Conservation (phyloP, 2,888 invertebrate species). For the Noctua janthe region DNA sequence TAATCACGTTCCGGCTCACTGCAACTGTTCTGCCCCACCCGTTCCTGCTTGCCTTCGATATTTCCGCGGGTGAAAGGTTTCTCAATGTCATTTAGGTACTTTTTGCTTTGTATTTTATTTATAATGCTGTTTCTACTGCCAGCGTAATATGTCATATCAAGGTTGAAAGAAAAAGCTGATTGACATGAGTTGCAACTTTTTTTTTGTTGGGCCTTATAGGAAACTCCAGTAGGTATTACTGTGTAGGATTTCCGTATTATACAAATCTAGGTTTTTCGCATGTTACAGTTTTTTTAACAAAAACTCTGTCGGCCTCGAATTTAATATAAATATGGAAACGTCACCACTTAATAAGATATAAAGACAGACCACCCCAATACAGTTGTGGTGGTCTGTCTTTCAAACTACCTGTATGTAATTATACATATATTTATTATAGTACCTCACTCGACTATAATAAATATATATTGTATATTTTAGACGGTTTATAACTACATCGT, state of each 20-base stretch:
- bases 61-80: slow-evolving; percentile 81
- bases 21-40: slow-evolving; percentile 57
- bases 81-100: slow-evolving; percentile 73
- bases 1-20: slow-evolving; percentile 51
- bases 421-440: no score
- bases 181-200: slow-evolving; percentile 27
- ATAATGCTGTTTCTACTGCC: slow-evolving; percentile 52
- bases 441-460: no score
- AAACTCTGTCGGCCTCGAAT: no score
- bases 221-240: not conserved
- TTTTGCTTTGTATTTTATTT: slow-evolving; percentile 56
- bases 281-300: not conserved
- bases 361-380: no score
- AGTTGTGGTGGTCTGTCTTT: no score
- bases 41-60: slow-evolving; percentile 79
- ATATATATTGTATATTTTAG: no score
- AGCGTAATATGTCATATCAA: slow-evolving; percentile 58
- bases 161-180: slow-evolving; percentile 51
- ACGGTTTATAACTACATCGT: no score
- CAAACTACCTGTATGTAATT: no score
- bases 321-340: no score
- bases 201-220: slow-evolving; percentile 9
- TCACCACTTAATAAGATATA: no score
- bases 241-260: slow-evolving; percentile 21
- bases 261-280: not conserved